Percentiles rank a stretch among this genome's conserved stretches.
These are phyloP conservation scores for Hydropsyche betteni DNA, from an alignment of 2,888 invertebrate genomes.

Conservation along the genomic window DNA sequence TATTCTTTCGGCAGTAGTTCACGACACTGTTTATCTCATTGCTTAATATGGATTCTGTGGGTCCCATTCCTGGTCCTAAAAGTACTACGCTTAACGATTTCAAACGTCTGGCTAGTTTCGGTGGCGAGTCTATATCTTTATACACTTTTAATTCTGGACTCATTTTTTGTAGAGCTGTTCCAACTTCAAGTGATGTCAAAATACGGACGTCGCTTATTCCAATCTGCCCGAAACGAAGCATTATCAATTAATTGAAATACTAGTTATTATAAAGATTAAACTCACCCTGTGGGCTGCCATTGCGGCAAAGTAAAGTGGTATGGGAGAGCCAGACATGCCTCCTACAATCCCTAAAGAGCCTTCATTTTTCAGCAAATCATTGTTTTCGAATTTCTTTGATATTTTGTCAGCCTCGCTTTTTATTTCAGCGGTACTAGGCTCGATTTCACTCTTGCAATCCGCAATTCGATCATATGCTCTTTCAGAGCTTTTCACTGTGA, in stretches of 20 bases:
- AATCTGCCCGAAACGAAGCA: too few species aligned
- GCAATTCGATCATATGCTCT: too few species aligned
- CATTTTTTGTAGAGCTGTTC: too few species aligned
- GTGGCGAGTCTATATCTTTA: too few species aligned
- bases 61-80: conserved; percentile 52
- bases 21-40: conserved; percentile 72
- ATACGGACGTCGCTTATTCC: too few species aligned
- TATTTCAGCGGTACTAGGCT: too few species aligned
- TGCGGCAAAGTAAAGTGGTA: conserved; percentile 96
- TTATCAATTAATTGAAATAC: neutral
- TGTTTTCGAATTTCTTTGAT: neutral
- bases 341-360: conserved; percentile 94
- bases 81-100: conserved; percentile 33
- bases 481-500: too few species aligned
- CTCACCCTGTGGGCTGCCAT: conserved; percentile 81
- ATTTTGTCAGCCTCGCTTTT: too few species aligned
- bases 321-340: conserved; percentile 95
- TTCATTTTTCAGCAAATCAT: conserved; percentile 68
- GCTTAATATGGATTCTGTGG: conserved; percentile 71
- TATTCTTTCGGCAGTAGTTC: conserved; percentile 65
- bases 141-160: too few species aligned
- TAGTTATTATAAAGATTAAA: conserved; percentile 33
- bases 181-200: too few species aligned
- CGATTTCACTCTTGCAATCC: too few species aligned
- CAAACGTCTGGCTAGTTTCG: too few species aligned